Base-by-base conservation (phyloP, 2,113 vertebrate genomes). In the Ctenodactylus gundi region DNA sequence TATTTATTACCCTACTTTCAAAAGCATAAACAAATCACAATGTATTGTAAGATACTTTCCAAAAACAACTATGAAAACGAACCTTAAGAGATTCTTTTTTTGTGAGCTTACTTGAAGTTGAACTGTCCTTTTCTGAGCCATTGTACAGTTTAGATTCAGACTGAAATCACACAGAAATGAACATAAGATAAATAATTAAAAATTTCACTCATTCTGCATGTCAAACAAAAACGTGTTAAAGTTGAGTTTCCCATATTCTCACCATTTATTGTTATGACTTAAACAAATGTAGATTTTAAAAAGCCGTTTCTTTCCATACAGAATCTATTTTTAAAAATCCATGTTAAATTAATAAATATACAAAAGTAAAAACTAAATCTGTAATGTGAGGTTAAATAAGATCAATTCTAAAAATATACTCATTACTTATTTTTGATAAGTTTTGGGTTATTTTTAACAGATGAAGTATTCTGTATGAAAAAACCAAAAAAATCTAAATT, bases 51-150 rank as follows among this genome's bases (percentile, higher is more conserved):
- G 36, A 51, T 87, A 84, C 65, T 36, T 65, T 65, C 1, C 27
- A 83, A 17, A 95, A 96, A 81, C 85, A 85, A 90, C 8, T 57
- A 20, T 41, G 46, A 62, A 90, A 90, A 97, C 95, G 98, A 97
- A 99, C 99, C 99, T 99, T 99, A 97, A 99, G 99, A 86, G 99
- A 99, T 97, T 99, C 99, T 96, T 99, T 99, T 98, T 99, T 99
- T 81, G 99, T 99, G 97, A 99, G 99, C 95, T 99, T 99, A 98
- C 98, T 99, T 97, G 99, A 98, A 95, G 99, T 98, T 17, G 99
- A 98, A 95, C 99, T 98, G 78, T 99, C 99, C 95, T 99, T 99
- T 96, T 99, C 99, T 4, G 99, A 99, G 96, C 99, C 99, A 99
- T 99, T 99, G 98, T 99, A 99, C 97, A 99, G 99, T 97, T 99